These are phyloP conservation scores for Mastacembelus armatus DNA, from an alignment of 2,797 vertebrate genomes.

Conservation along the genomic window DNA sequence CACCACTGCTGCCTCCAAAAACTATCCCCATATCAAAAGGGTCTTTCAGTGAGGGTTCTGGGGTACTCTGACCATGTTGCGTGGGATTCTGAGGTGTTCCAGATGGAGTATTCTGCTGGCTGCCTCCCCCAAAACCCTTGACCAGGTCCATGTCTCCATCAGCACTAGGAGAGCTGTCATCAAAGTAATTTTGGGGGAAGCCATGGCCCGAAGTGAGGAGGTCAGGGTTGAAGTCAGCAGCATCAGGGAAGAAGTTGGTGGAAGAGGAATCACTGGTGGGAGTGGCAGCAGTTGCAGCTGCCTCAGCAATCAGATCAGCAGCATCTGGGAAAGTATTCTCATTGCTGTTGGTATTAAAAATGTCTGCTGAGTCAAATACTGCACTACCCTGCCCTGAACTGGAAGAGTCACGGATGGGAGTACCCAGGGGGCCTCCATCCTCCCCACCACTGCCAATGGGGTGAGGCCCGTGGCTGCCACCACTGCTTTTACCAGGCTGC, in stretches of 20 bases:
- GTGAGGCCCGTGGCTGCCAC: slow-evolving; percentile 79
- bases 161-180: slow-evolving; percentile 95
- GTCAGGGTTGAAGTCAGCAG: slow-evolving; percentile 96
- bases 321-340: slow-evolving; percentile 97
- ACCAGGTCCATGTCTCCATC: slow-evolving; percentile 95
- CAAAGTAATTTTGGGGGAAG: slow-evolving; percentile 93
- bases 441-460: slow-evolving; percentile 80
- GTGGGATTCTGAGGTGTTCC: slow-evolving; percentile 86
- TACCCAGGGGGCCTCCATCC: slow-evolving; percentile 87
- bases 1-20: slow-evolving; percentile 87
- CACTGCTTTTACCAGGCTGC: slow-evolving; percentile 90
- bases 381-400: slow-evolving; percentile 96
- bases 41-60: slow-evolving; percentile 87
- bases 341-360: slow-evolving; percentile 93
- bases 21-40: slow-evolving; percentile 95
- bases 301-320: slow-evolving; percentile 94
- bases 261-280: slow-evolving; percentile 96
- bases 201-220: slow-evolving; percentile 89
- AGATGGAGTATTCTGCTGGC: slow-evolving; percentile 87
- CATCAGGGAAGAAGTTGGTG: slow-evolving; percentile 94
- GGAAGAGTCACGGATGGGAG: slow-evolving; percentile 96
- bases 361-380: slow-evolving; percentile 93
- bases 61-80: slow-evolving; percentile 83
- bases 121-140: slow-evolving; percentile 91
- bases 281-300: slow-evolving; percentile 88